Percentiles rank a stretch among this genome's conserved stretches.
Conservation (phyloP, 2,797 vertebrate genomes). For the Chelon auratus region DNA sequence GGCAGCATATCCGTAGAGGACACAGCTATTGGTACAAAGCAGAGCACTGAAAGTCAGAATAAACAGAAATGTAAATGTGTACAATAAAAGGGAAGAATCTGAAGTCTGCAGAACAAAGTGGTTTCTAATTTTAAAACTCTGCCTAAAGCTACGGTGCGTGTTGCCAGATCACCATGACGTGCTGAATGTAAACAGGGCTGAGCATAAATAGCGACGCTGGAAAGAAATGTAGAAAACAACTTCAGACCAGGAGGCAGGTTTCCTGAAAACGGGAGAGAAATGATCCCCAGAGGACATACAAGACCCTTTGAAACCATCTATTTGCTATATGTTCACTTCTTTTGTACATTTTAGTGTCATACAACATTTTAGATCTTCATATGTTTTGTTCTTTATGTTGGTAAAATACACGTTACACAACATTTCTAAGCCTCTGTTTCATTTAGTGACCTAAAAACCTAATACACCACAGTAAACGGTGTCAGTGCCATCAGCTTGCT, state of each 20-base stretch:
- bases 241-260: conserved; percentile 13
- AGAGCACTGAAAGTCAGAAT: neutral
- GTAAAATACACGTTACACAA: too few species aligned
- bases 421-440: too few species aligned
- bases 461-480: neutral
- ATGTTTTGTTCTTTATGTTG: too few species aligned
- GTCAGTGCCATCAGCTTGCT: neutral
- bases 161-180: conserved; percentile 6
- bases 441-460: too few species aligned
- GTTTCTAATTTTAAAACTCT: conserved; percentile 28
- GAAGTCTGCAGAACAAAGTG: neutral
- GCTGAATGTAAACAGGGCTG: conserved; percentile 23
- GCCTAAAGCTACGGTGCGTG: neutral
- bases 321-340: neutral
- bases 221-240: conserved; percentile 24
- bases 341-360: neutral
- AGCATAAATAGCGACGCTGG: conserved; percentile 16
- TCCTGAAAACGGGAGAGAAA: conserved; percentile 1
- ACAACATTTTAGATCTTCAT: neutral
- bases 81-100: conserved; percentile 8
- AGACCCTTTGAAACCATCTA: neutral
- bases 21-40: neutral
- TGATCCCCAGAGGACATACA: conserved; percentile 3
- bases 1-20: neutral
- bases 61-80: neutral